phyloP scores from a whole-genome alignment of 2,113 vertebrate genomes.

The Elgaria multicarinata region DNA sequence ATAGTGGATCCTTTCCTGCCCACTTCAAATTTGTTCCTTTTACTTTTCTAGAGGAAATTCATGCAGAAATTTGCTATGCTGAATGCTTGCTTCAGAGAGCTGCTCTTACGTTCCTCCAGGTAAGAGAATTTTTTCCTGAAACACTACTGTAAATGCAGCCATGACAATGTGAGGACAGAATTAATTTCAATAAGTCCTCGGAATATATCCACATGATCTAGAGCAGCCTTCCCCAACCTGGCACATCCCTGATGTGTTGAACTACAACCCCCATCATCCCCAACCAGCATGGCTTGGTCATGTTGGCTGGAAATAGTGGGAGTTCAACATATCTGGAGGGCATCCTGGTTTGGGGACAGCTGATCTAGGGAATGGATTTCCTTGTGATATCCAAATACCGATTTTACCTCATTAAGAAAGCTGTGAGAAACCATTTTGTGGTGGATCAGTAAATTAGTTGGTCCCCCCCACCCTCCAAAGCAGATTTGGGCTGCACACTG shows the following conservation, averaged over 20 bases:
- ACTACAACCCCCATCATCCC: no score
- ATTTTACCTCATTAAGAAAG: not conserved
- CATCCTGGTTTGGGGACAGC: no score
- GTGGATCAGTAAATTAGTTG: no score
- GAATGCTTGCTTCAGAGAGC: slow-evolving; percentile 98
- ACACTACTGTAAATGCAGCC: not conserved
- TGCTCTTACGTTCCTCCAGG: slow-evolving; percentile 97
- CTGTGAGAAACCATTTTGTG: no score
- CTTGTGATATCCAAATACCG: not conserved
- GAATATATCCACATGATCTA: not conserved
- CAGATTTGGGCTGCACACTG: no score
- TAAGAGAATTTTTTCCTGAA: slow-evolving; percentile 59
- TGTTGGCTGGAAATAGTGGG: no score
- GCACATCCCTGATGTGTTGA: no score
- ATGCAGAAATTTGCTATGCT: slow-evolving; percentile 97
- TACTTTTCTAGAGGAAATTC: slow-evolving; percentile 88
- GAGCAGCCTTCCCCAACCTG: not conserved
- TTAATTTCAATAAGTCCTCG: not conserved
- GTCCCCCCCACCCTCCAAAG: no score
- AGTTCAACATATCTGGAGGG: no score
- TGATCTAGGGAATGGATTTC: not conserved
- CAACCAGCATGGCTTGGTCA: no score
- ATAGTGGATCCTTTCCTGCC: not conserved
- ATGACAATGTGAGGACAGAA: not conserved
- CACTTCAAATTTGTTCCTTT: not conserved